Base-by-base conservation (phyloP, 2,888 invertebrate genomes). In the Drosophila cyrtoloma region DNA sequence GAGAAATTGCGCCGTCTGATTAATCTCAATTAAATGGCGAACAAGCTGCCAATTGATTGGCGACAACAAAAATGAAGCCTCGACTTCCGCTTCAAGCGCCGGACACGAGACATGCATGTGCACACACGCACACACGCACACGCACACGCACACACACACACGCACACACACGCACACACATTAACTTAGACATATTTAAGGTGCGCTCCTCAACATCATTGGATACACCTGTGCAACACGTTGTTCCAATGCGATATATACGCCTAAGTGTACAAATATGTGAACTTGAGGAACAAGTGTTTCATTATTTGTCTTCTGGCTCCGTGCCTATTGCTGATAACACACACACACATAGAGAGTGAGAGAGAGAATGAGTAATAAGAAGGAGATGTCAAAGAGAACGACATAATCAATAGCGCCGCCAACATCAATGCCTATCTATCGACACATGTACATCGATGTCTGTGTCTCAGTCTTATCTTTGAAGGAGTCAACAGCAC, bases 221-320 rank as follows among this genome's bases (percentile, higher is more conserved):
- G 72, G 70, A 60, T 73, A 78, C 83, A 85, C 82, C 75, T 85
- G 87, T 80, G 73, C 67, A 69, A 79, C 79, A 77, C 55, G 30
- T 63, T 66, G 61, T 26, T 26, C 64, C 28, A 56, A 62, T 52
- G 55, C 28, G n/a, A 33, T 52, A 19, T 67, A 69, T 71, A 59
- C 71, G 51, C 33, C 68, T 74, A 76, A 74, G 68, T 81, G 64
- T 66, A 77, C 81, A 82, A 79, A 82, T 75, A 82, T 77, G 82
- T 77, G 75, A 82, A 88, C 85, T 85, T 85, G 78, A 77, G 59
- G 56, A 67, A 88, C 88, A 88, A 86, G 83, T 87, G 88, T 87
- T 86, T 70, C 37, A 64, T 61, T 79, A 35, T 81, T 81, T 79
- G 56, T 81, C 37, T 57, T 71, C 53, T 75, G 60, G 52, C 74